These are phyloP conservation scores for Danionella dracula DNA, from an alignment of 2,797 vertebrate genomes.

Conservation along the genomic window DNA sequence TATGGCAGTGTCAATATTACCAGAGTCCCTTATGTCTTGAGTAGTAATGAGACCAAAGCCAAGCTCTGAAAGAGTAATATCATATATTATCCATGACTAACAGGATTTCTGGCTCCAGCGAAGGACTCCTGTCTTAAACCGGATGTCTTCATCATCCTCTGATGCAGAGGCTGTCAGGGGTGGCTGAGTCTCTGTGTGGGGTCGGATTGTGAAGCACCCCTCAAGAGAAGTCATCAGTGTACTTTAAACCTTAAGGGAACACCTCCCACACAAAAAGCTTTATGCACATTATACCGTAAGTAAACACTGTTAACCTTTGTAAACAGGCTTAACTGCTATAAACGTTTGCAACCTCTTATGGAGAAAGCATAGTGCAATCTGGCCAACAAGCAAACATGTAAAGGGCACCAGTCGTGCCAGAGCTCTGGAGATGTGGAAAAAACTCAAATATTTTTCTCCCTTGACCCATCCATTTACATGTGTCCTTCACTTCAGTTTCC, in stretches of 20 bases:
- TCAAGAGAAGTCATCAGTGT: constrained; percentile 4
- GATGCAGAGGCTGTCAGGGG: too few relatives aligned
- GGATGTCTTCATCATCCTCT: constrained; percentile 15
- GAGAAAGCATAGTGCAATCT: neutral
- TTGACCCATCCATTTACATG: constrained; percentile 37
- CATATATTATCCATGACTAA: constrained; percentile 49
- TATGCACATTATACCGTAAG: neutral
- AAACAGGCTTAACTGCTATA: constrained; percentile 25
- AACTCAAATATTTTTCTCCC: neutral
- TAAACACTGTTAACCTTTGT: constrained; percentile 13
- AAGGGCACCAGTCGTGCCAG: neutral
- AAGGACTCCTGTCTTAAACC: constrained; percentile 17
- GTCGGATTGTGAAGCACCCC: neutral
- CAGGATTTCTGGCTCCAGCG: constrained; percentile 31
- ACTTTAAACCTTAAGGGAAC: constrained; percentile 22
- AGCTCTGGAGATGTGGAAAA: neutral
- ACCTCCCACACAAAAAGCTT: constrained; percentile 9
- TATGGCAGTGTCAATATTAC: constrained; percentile 36
- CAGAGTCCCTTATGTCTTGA: constrained; percentile 25
- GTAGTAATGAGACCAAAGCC: constrained; percentile 35
- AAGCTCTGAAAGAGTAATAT: constrained; percentile 36
- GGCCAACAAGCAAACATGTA: neutral
- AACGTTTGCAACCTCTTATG: constrained; percentile 23
- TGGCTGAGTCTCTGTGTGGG: too few relatives aligned
- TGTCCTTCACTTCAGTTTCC: constrained; percentile 38